phyloP scores from a whole-genome alignment of 2,797 vertebrate genomes.

The Microctenopoma lineatum region DNA sequence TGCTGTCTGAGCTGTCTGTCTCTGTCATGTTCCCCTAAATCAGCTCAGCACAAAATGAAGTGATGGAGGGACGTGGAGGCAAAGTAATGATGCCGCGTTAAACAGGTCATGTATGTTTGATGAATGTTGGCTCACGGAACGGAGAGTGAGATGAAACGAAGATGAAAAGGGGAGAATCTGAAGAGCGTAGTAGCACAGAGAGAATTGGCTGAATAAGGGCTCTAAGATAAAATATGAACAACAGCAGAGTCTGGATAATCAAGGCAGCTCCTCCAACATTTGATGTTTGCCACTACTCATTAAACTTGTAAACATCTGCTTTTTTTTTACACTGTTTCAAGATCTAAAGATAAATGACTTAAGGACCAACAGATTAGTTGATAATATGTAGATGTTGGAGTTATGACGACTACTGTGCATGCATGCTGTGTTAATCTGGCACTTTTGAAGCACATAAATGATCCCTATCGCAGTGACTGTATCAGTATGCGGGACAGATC shows the following conservation, averaged over 20 bases:
- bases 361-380: background rate
- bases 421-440: background rate
- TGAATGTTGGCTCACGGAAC: slow-evolving; percentile 49
- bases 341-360: background rate
- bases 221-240: slow-evolving; percentile 21
- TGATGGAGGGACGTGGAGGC: slow-evolving; percentile 40
- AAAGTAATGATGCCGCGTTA: slow-evolving; percentile 59
- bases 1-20: slow-evolving; percentile 25
- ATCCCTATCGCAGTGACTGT: background rate
- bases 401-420: background rate
- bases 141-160: slow-evolving; percentile 56
- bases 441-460: background rate
- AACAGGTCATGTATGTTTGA: slow-evolving; percentile 57
- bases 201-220: slow-evolving; percentile 38
- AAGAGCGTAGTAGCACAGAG: slow-evolving; percentile 37
- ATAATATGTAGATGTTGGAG: background rate
- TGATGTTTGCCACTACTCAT: slow-evolving; percentile 18
- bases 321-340: background rate
- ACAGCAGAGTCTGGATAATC: slow-evolving; percentile 32
- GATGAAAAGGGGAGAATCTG: slow-evolving; percentile 55
- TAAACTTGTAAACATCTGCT: slow-evolving; percentile 16
- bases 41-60: slow-evolving; percentile 40
- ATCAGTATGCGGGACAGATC: too few species aligned
- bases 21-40: slow-evolving; percentile 48
- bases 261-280: background rate